These are phyloP conservation scores for Ardeotis arabs DNA, from an alignment of 2,113 vertebrate genomes.

Conservation along the genomic window DNA sequence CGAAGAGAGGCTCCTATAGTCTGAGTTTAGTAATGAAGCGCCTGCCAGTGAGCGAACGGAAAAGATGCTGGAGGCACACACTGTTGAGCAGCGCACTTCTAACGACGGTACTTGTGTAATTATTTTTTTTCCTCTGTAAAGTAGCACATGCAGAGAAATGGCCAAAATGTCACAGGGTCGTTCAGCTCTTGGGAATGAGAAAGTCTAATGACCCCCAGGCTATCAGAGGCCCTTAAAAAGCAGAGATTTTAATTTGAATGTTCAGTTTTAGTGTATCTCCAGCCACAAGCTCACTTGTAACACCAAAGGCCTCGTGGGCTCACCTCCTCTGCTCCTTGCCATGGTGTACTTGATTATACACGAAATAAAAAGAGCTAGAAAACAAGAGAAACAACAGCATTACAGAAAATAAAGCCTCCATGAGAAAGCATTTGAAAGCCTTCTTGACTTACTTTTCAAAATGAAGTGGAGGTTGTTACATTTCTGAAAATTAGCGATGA, in stretches of 20 bases:
- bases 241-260: not conserved
- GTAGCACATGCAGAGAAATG: not conserved
- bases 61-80: not conserved
- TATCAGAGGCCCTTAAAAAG: not conserved
- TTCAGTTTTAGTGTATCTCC: not conserved
- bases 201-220: no score
- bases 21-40: not conserved
- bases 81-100: not conserved
- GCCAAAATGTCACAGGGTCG: not conserved
- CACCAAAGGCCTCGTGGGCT: not conserved
- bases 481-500: not conserved
- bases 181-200: not conserved
- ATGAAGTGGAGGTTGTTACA: no score
- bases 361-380: not conserved
- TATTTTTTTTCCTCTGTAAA: not conserved
- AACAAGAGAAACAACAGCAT: not conserved
- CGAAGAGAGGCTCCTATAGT: not conserved
- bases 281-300: not conserved
- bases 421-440: not conserved
- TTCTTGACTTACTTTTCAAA: not conserved
- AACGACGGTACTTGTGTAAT: not conserved
- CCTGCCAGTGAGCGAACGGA: not conserved
- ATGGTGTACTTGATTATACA: not conserved
- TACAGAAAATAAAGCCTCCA: not conserved
- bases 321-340: not conserved